Evolutionary conservation across 2,113 vertebrate genomes (phyloP).

Genomic region (Pteronura brasiliensis): DNA sequence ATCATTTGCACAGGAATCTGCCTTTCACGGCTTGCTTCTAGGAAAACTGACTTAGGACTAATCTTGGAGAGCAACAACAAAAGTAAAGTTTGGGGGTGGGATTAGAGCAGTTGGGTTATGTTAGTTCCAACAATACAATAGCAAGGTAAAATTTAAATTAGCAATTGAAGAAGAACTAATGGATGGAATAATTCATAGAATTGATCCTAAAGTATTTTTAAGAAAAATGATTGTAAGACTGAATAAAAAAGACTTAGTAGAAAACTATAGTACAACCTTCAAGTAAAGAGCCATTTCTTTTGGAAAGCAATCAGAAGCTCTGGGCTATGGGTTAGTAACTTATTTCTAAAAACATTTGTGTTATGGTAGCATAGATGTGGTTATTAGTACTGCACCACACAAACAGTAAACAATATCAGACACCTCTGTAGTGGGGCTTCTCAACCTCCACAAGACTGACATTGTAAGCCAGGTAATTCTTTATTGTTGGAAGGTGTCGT

Average conservation of each 20-base stretch:
- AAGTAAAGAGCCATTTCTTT: not conserved
- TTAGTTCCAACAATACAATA: not conserved
- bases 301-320: not conserved
- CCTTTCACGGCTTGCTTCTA: not conserved
- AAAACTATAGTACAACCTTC: not conserved
- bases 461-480: not conserved
- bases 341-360: not conserved
- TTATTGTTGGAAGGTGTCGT: too few relatives aligned
- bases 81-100: too few relatives aligned
- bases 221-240: not conserved
- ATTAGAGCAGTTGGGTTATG: not conserved
- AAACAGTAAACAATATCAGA: not conserved
- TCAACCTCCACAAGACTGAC: not conserved
- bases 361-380: not conserved
- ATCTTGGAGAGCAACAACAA: not conserved
- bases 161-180: not conserved
- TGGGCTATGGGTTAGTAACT: not conserved
- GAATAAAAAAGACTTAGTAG: not conserved
- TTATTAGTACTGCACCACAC: not conserved
- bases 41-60: not conserved
- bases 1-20: not conserved
- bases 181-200: not conserved
- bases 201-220: not conserved
- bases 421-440: not conserved
- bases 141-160: not conserved